Conservation (phyloP, 2,113 vertebrate species). For the Cheirogaleus medius region DNA sequence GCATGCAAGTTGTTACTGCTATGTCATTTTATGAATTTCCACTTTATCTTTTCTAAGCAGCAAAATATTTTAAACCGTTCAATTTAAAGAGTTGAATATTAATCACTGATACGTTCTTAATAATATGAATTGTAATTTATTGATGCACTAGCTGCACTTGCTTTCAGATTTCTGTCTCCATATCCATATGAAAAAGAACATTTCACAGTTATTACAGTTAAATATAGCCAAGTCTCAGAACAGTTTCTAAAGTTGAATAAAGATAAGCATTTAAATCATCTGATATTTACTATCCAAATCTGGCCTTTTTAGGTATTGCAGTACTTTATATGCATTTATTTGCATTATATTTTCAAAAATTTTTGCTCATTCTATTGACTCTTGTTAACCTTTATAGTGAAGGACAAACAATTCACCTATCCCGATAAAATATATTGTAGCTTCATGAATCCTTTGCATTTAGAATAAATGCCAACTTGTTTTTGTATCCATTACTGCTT, state of each 20-base stretch:
- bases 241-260: constrained; percentile 77
- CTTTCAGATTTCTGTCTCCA: constrained; percentile 73
- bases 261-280: constrained; percentile 74
- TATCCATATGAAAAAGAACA: constrained; percentile 65
- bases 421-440: constrained; percentile 71
- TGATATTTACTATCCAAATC: constrained; percentile 74
- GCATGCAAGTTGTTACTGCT: constrained; percentile 27
- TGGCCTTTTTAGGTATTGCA: constrained; percentile 63
- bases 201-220: constrained; percentile 75
- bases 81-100: constrained; percentile 75
- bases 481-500: constrained; percentile 73
- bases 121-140: constrained; percentile 75
- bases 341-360: constrained; percentile 55
- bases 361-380: constrained; percentile 70
- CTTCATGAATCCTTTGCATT: constrained; percentile 64
- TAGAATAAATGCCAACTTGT: constrained; percentile 73
- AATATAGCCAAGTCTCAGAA: constrained; percentile 70
- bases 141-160: constrained; percentile 61
- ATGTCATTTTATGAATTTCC: constrained; percentile 61
- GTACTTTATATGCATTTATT: background rate
- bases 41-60: constrained; percentile 62
- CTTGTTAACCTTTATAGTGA: constrained; percentile 65
- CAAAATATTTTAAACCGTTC: constrained; percentile 73
- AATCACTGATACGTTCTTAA: constrained; percentile 63
- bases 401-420: constrained; percentile 74